A percentile compares a stretch with the other conserved stretches of the same genome.
Conservation (phyloP, 2,113 vertebrate species). For the Thryonomys swinderianus region DNA sequence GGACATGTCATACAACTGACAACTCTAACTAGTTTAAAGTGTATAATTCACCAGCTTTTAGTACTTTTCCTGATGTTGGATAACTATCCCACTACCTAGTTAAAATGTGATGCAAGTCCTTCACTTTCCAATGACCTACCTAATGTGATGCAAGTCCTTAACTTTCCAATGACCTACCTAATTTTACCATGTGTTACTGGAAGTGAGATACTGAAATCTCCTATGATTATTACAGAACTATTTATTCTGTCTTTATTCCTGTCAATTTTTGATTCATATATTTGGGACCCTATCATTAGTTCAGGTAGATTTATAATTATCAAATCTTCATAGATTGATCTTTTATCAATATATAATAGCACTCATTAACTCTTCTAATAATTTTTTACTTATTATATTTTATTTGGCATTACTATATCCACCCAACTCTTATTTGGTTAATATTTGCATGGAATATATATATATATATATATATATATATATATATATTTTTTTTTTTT, state of each 20-base stretch:
- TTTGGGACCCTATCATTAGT: neutral
- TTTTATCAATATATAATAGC: neutral
- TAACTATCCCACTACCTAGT: neutral
- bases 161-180: neutral
- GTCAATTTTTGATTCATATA: neutral
- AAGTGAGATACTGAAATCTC: neutral
- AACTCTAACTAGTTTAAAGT: neutral
- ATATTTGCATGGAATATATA: too few relatives aligned
- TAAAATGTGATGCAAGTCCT: neutral
- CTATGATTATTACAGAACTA: neutral
- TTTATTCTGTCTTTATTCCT: neutral
- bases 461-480: too few relatives aligned
- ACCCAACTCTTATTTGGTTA: neutral
- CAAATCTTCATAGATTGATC: neutral
- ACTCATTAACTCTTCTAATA: neutral
- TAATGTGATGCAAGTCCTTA: too few relatives aligned
- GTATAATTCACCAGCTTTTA: neutral
- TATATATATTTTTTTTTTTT: too few relatives aligned
- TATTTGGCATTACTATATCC: neutral
- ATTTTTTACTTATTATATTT: neutral
- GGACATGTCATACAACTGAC: neutral
- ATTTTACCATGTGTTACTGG: neutral
- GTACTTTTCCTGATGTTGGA: neutral
- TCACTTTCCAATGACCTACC: too few relatives aligned
- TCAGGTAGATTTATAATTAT: neutral